Evolutionary conservation across 2,113 vertebrate species (phyloP), one percentile per base, ranked within the genome.

Genomic region (Odontesthes bonariensis): DNA sequence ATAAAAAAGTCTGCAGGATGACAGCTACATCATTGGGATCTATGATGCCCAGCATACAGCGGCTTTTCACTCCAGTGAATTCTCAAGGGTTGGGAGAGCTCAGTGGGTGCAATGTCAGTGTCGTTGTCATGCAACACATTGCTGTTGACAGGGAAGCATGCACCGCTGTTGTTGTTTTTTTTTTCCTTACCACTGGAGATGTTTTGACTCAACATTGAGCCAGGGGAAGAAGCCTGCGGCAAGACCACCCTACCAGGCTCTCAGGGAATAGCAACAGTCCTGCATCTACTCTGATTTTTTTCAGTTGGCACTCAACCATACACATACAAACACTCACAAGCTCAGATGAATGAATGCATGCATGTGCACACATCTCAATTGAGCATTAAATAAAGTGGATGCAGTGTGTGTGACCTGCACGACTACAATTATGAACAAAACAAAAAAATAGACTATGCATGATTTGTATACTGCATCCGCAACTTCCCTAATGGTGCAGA

Each of bases 171-270:
- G n/a, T 14, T 64, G 54, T 69, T 61, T 63, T 59, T 64, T 69
- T 40, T 75, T 55, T 62, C 32, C 72, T 71, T 82, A 38, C 59
- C 80, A 79, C 61, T 78, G 60, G 76, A 85, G 73, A 84, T 85
- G 85, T 89, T 86, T 84, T 85, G 74, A 86, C 75, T 89, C 75
- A 75, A 77, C 71, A 65, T 19, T 78, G 89, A 87, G 91, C 84
- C 86, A 68, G 86, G 84, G 90, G 86, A n/a, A 85, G 63, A 85
- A 83, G 87, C 92, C 85, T 81, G 81, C 68, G 90, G 90, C 89
- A 66, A 82, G 85, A 89, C 79, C 89, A 87, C 66, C 61, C 63
- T 80, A 79, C 61, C 9, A 68, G 73, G 55, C 85, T 88, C 87
- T 53, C 58, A 72, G 90, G 90, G 89, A 91, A 83, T 66, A 88